phyloP scores from a whole-genome alignment of 2,797 vertebrate species.

The Hippocampus kuda region DNA sequence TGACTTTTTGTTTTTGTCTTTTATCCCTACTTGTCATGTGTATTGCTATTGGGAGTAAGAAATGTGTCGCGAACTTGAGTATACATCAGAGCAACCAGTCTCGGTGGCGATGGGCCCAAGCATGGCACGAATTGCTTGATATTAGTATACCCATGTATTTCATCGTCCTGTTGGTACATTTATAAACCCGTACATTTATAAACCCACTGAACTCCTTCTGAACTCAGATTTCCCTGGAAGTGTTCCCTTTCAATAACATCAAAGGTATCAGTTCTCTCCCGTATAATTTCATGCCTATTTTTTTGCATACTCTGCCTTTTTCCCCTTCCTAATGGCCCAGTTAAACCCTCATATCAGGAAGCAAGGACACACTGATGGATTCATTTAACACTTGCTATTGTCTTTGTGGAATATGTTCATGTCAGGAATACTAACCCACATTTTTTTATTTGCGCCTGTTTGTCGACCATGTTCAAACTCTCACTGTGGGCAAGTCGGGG shows the following conservation, averaged over 20 bases:
- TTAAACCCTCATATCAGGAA: neutral
- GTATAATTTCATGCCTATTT: neutral
- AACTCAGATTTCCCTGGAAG: slow-evolving; percentile 1
- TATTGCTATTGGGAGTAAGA: neutral
- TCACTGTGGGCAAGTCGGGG: neutral
- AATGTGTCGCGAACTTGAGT: neutral
- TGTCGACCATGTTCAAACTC: neutral
- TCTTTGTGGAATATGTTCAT: neutral
- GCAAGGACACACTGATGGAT: neutral
- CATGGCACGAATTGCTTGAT: neutral
- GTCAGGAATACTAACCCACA: neutral
- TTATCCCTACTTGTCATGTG: too few species aligned
- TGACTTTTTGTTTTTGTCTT: too few species aligned
- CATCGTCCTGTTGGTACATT: neutral
- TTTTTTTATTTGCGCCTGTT: neutral
- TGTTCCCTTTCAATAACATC: slow-evolving; percentile 1
- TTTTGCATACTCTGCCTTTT: slow-evolving; percentile 3
- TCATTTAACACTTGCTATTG: neutral
- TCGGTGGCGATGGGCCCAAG: neutral
- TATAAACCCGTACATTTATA: neutral
- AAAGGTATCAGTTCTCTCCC: slow-evolving; percentile 1
- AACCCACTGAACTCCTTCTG: neutral
- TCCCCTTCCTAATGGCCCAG: neutral
- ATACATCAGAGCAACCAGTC: neutral
- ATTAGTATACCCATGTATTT: neutral